Evolutionary conservation across 2,113 vertebrate genomes (phyloP), one percentile per base, ranked within the genome.

Genomic region (Copsychus sechellarum): DNA sequence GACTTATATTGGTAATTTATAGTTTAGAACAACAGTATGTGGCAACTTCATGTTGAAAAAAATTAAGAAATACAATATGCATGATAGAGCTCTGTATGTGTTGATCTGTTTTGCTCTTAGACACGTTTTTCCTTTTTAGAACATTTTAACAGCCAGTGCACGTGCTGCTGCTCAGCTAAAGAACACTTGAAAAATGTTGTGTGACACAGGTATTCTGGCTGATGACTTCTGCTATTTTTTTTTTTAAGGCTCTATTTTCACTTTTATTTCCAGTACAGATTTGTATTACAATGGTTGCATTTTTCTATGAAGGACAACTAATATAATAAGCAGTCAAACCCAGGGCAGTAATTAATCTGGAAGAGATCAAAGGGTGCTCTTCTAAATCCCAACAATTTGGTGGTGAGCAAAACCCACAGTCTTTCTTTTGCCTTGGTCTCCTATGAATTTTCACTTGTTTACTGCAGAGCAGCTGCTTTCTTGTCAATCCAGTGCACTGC

Each of bases 341-440:
- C 87, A 89, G 96, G 97, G 90, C 93, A 96, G 95, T 98, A 98
- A 98, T 98, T 98, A 97, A 95, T 93, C 90, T 95, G 86, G 86
- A 93, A 97, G 94, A 97, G 97, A 98, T 97, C 94, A 98, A 98
- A 98, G 89, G 93, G 84, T 95, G 88, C 94, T 96, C 96, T 97
- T 97, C 95, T 96, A 97, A 97, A 98, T 97, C 90, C 95, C 90
- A 88, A 61, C 94, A 95, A 95, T 96, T 97, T 97, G 93, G 77
- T 79, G 90, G 93, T 96, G 90, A 96, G 96, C 85, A 97, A 97
- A 98, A 84, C 95, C 91, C 90, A 92, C 65, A 97, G 93, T 92
- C 88, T 97, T 97, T 96, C 90, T 97, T 97, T 96, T 95, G 80
- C 92, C 91, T 94, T 94, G 90, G 95, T 97, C 85, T 97, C 65